phyloP scores from a whole-genome alignment of 1,140 invertebrate species.

The Drosophila leontia region DNA sequence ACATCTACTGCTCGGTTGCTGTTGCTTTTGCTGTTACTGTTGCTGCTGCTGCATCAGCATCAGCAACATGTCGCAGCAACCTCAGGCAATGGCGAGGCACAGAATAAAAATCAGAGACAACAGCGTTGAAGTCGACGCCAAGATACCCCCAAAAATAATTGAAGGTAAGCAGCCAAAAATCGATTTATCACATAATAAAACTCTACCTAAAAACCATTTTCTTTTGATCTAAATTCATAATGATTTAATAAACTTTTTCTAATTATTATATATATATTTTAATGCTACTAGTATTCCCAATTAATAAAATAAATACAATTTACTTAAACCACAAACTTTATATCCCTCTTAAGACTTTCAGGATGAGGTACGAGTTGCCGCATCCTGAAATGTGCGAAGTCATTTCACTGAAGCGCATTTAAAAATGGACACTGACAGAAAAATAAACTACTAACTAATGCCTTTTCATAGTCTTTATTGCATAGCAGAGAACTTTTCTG shows the following conservation, averaged over 20 bases:
- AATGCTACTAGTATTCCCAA: neutral
- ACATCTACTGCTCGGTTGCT: conserved; percentile 26
- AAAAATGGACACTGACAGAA: conserved; percentile 45
- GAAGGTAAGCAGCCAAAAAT: neutral
- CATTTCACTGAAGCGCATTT: conserved; percentile 44
- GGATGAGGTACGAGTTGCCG: conserved; percentile 4
- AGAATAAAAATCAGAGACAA: conserved; percentile 29
- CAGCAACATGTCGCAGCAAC: conserved; percentile 70
- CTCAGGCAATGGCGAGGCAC: conserved; percentile 52
- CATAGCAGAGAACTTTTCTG: neutral
- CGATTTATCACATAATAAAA: neutral
- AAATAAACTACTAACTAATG: neutral
- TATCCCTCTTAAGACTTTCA: neutral
- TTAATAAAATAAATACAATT: neutral
- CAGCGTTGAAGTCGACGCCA: conserved; percentile 5
- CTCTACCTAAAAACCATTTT: neutral
- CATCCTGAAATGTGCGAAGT: conserved; percentile 60
- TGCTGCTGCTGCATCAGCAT: conserved; percentile 51
- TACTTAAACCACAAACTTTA: neutral
- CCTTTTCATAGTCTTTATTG: neutral
- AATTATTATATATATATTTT: neutral
- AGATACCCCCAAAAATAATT: conserved; percentile 6
- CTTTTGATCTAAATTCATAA: neutral
- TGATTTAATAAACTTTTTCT: neutral
- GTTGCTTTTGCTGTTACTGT: conserved; percentile 10